phyloP scores from a whole-genome alignment of 2,797 vertebrate genomes.

The Avahi laniger region DNA sequence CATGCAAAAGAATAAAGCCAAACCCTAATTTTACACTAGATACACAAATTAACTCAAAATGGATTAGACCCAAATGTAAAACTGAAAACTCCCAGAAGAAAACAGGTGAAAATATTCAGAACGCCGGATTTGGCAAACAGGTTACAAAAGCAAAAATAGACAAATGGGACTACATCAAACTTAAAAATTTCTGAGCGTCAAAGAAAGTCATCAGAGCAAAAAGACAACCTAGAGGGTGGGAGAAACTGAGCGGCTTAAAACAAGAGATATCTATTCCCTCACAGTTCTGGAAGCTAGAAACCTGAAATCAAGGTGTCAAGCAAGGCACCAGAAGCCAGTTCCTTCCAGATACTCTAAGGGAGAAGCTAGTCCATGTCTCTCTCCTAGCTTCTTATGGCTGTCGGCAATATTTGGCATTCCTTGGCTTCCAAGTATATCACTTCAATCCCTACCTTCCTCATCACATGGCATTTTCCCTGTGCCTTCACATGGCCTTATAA shows the following conservation, averaged over 20 bases:
- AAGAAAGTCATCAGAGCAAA: not conserved
- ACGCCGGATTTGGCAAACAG: not conserved
- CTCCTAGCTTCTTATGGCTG: not conserved
- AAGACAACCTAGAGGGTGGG: not conserved
- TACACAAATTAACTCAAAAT: not conserved
- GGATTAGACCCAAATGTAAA: not conserved
- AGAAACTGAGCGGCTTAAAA: not conserved
- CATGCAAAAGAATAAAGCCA: not conserved
- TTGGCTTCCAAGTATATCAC: not conserved
- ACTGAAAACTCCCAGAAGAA: not conserved
- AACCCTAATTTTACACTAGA: not conserved
- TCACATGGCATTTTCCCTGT: not conserved
- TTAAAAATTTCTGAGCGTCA: not conserved
- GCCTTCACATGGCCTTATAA: not conserved
- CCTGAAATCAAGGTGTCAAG: not conserved
- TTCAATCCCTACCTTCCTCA: not conserved
- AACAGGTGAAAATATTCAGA: too few relatives aligned
- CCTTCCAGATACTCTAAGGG: not conserved
- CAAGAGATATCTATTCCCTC: not conserved
- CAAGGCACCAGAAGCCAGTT: not conserved
- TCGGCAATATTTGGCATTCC: not conserved
- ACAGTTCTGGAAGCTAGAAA: not conserved
- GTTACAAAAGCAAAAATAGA: not conserved
- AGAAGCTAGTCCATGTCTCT: not conserved
- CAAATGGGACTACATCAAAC: not conserved